These are phyloP conservation scores for Pangasius macronema DNA, from an alignment of 2,797 vertebrate genomes.

Conservation along the genomic window DNA sequence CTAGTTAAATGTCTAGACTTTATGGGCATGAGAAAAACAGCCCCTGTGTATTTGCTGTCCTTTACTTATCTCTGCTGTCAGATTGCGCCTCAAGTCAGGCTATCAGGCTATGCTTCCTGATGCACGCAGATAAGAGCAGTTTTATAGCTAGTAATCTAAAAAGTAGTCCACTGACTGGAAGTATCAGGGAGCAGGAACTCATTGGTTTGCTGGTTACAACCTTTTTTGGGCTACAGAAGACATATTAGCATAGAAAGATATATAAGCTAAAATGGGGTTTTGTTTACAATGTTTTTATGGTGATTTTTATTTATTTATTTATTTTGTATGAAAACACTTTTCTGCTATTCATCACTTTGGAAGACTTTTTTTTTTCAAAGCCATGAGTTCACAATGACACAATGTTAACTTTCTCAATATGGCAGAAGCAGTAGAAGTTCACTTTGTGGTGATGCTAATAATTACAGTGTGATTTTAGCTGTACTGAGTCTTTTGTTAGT, in stretches of 20 bases:
- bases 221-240: neutral
- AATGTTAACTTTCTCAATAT: neutral
- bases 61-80: conserved; percentile 36
- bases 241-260: neutral
- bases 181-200: neutral
- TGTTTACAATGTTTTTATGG: neutral
- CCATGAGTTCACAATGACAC: neutral
- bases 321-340: neutral
- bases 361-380: neutral
- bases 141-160: neutral
- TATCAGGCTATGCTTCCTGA: conserved; percentile 7
- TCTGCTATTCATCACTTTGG: neutral
- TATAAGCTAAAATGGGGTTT: neutral
- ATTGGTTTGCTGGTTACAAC: neutral
- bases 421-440: neutral
- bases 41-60: conserved; percentile 1
- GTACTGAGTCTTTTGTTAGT: neutral
- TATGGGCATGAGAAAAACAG: neutral
- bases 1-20: neutral
- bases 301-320: neutral
- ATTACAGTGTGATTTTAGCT: neutral
- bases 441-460: neutral
- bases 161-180: neutral
- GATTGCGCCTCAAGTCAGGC: conserved; percentile 5
- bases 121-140: conserved; percentile 27